A percentile compares a stretch with the other conserved stretches of the same genome.
phyloP scores from a whole-genome alignment of 2,888 invertebrate species.

The Vandiemenella viatica region DNA sequence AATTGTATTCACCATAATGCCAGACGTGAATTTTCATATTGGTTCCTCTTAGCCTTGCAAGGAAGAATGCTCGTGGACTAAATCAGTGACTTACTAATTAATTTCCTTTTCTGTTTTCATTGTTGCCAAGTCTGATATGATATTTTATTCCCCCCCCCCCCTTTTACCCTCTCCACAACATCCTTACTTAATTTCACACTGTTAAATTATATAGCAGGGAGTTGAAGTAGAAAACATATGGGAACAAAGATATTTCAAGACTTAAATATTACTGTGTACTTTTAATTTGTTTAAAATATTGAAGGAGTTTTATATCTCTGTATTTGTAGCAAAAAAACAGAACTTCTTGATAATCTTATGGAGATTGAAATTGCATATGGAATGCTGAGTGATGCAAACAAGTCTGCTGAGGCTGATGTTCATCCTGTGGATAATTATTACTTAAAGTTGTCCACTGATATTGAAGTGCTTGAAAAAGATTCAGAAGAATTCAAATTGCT shows the following conservation, averaged over 20 bases:
- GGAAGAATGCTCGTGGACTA: too few species aligned
- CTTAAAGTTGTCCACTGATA: constrained; percentile 66
- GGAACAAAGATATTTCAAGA: too few species aligned
- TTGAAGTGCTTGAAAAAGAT: constrained; percentile 49
- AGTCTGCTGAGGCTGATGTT: constrained; percentile 21
- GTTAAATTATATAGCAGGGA: too few species aligned
- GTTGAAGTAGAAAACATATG: too few species aligned
- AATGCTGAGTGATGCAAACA: constrained; percentile 48
- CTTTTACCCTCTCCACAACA: too few species aligned
- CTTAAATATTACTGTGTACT: not conserved
- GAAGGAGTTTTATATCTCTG: not conserved
- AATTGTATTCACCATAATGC: too few species aligned
- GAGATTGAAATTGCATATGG: constrained; percentile 94
- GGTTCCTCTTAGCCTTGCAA: too few species aligned
- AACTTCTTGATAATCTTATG: constrained; percentile 82
- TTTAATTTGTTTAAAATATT: not conserved
- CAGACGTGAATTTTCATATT: too few species aligned
- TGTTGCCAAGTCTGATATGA: not conserved
- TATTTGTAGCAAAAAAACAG: constrained; percentile 40
- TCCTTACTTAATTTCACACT: too few species aligned
- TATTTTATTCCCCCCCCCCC: not conserved
- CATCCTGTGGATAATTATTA: constrained; percentile 72
- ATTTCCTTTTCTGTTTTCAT: too few species aligned
- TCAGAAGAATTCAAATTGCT: constrained; percentile 61
- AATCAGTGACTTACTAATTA: too few species aligned